Conservation (phyloP, 1,140 invertebrate species). For the Drosophila subpulchrella region DNA sequence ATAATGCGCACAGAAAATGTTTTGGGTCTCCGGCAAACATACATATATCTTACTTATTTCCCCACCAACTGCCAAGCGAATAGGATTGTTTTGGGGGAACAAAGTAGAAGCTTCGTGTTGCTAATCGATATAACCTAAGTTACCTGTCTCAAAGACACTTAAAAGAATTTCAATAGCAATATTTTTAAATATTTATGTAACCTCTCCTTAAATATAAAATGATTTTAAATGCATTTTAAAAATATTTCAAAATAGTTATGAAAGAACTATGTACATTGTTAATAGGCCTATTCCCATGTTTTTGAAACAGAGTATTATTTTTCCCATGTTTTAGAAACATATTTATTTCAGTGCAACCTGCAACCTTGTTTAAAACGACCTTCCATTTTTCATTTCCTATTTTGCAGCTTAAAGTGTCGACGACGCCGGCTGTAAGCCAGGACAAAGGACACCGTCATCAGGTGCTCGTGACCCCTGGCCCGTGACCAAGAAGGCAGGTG, state of each 20-base stretch:
- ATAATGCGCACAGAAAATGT: constrained; percentile 17
- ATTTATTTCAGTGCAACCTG: constrained; percentile 11
- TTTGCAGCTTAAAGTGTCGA: constrained; percentile 75
- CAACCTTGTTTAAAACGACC: constrained; percentile 55
- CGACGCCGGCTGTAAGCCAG: constrained; percentile 37
- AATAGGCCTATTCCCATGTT: too few relatives aligned
- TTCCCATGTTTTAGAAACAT: too few relatives aligned
- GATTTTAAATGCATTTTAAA: too few relatives aligned
- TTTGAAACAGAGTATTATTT: not conserved
- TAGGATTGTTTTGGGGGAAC: not conserved
- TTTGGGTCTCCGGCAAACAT: not conserved
- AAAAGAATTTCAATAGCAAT: not conserved
- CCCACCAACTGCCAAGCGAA: not conserved
- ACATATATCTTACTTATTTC: constrained; percentile 36
- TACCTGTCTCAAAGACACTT: not conserved
- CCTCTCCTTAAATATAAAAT: too few relatives aligned
- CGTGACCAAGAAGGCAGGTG: constrained; percentile 8
- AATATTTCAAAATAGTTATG: too few relatives aligned
- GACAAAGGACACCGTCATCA: constrained; percentile 36
- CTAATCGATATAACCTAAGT: constrained; percentile 23
- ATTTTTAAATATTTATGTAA: too few relatives aligned
- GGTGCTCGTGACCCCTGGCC: constrained; percentile 23
- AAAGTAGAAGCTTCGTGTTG: not conserved
- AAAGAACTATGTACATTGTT: too few relatives aligned
- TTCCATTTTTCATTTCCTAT: constrained; percentile 78